Conservation (phyloP, 2,888 invertebrate genomes). For the Minunthozetes semirufus region DNA sequence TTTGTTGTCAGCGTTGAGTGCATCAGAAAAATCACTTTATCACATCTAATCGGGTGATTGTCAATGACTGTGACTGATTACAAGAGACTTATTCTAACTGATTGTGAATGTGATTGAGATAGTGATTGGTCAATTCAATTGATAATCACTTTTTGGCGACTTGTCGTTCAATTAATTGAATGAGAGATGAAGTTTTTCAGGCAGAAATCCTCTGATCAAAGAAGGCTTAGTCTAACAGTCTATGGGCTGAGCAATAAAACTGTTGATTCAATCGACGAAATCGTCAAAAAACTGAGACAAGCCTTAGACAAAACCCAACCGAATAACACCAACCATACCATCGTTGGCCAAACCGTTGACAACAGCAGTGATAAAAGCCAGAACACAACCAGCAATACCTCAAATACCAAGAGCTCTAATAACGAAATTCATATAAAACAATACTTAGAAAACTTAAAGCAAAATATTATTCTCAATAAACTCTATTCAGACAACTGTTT, state of each 20-base stretch:
- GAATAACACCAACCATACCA: neutral
- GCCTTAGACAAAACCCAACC: neutral
- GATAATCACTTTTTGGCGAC: neutral
- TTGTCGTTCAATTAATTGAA: neutral
- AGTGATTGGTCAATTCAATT: neutral
- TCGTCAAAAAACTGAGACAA: slow-evolving; percentile 20
- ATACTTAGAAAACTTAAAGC: slow-evolving; percentile 14
- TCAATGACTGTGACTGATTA: no score
- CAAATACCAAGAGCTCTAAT: neutral
- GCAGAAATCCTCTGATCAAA: slow-evolving; percentile 18
- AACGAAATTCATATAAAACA: slow-evolving; percentile 5
- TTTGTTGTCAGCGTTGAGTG: no score
- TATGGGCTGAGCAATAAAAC: neutral
- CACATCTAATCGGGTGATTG: no score
- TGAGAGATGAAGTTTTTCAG: slow-evolving; percentile 17
- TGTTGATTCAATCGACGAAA: slow-evolving; percentile 6
- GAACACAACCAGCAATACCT: neutral
- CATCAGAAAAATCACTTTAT: no score
- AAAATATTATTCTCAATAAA: slow-evolving; percentile 16
- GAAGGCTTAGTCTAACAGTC: neutral
- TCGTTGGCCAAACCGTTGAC: neutral
- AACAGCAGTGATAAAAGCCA: neutral
- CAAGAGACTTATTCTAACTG: no score
- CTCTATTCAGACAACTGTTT: neutral
- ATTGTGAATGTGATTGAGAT: no score